Evolutionary conservation across 2,797 vertebrate species (phyloP).

Genomic region (Sebastes melanostomus): DNA sequence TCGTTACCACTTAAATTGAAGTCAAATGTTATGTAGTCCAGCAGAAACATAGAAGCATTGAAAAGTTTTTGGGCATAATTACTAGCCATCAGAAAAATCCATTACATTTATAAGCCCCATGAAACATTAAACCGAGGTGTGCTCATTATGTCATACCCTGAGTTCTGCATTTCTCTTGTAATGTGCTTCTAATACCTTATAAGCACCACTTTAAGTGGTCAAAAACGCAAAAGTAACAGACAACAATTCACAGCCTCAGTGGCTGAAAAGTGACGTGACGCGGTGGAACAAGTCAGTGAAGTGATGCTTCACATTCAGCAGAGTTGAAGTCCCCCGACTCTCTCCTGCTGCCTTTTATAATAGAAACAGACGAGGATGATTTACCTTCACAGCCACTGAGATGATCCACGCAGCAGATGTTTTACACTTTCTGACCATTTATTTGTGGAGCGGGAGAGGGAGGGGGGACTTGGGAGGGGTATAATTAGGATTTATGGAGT

Average conservation of each 20-base stretch:
- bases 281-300: slow-evolving; percentile 48
- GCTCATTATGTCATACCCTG: neutral
- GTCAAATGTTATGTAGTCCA: neutral
- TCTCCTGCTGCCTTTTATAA: slow-evolving; percentile 57
- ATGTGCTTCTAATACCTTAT: neutral
- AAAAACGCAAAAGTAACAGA: slow-evolving; percentile 1
- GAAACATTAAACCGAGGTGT: neutral
- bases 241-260: slow-evolving; percentile 25
- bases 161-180: neutral
- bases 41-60: neutral
- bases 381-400: slow-evolving; percentile 92
- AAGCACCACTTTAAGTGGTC: neutral
- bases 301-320: slow-evolving; percentile 62
- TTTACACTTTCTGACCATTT: slow-evolving; percentile 99
- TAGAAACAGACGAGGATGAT: slow-evolving; percentile 84
- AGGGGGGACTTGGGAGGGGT: slow-evolving; percentile 70
- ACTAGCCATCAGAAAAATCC: neutral
- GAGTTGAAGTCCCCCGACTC: slow-evolving; percentile 64
- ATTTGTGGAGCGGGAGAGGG: slow-evolving; percentile 85
- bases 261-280: slow-evolving; percentile 41
- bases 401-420: slow-evolving; percentile 98
- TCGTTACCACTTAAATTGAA: neutral
- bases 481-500: slow-evolving; percentile 99
- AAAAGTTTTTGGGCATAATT: neutral
- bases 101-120: neutral